Conservation (phyloP, 1,140 invertebrate genomes). For the Holcopasites calliopsidis region DNA sequence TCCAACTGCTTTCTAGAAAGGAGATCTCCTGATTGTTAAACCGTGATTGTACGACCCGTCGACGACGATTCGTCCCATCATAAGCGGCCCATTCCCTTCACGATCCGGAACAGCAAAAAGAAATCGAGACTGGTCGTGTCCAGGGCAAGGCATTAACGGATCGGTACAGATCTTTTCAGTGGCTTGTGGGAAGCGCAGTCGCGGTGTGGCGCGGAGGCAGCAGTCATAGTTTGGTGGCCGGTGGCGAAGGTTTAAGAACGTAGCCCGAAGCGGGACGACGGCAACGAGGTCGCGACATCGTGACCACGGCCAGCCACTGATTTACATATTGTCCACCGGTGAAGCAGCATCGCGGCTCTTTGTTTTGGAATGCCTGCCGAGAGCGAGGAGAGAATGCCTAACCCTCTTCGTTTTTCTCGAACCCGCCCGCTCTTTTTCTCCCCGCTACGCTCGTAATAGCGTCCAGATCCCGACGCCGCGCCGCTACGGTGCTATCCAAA, state of each 20-base stretch:
- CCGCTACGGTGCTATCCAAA: conserved; percentile 71
- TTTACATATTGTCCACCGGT: conserved; percentile 79
- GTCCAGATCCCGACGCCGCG: conserved; percentile 74
- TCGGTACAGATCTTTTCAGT: conserved; percentile 71
- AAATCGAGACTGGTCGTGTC: too few species aligned
- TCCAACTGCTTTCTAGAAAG: too few species aligned
- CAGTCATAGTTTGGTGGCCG: conserved; percentile 64
- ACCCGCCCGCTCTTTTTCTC: conserved; percentile 38
- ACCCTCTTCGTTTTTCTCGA: conserved; percentile 38
- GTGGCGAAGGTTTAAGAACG: conserved; percentile 72
- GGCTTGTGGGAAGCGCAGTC: conserved; percentile 69
- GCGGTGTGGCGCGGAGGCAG: conserved; percentile 59
- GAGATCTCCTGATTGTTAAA: too few species aligned
- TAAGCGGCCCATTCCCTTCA: too few species aligned
- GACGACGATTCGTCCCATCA: too few species aligned
- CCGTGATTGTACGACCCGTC: too few species aligned
- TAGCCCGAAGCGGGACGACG: conserved; percentile 70
- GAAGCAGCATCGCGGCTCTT: conserved; percentile 73
- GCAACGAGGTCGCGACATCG: conserved; percentile 77
- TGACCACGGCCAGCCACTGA: conserved; percentile 77
- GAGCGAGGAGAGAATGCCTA: conserved; percentile 64
- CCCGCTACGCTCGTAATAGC: conserved; percentile 73
- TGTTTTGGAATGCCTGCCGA: conserved; percentile 76
- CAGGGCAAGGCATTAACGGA: conserved; percentile 65
- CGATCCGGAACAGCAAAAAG: too few species aligned